Conservation (phyloP, 1,140 invertebrate species). For the Drosophila sechellia region DNA sequence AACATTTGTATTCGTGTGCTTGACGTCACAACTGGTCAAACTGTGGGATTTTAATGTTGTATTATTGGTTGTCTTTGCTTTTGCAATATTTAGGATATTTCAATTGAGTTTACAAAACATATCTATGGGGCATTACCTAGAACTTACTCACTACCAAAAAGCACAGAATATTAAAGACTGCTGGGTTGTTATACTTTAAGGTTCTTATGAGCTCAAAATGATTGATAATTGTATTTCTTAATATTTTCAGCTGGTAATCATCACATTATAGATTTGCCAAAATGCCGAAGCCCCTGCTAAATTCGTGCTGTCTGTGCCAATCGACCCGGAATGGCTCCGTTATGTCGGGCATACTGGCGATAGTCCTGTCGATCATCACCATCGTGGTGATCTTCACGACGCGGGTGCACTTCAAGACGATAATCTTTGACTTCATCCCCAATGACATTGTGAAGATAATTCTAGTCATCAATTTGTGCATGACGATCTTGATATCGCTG, state of each 20-base stretch:
- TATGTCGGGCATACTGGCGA: slow-evolving; percentile 88
- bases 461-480: slow-evolving; percentile 91
- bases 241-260: slow-evolving; percentile 23
- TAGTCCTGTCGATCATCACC: slow-evolving; percentile 86
- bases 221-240: too few relatives aligned
- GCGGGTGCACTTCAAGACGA: slow-evolving; percentile 88
- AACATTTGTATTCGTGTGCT: slow-evolving; percentile 46
- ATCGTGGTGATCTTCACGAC: slow-evolving; percentile 85
- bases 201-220: neutral
- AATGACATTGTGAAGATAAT: slow-evolving; percentile 89
- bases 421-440: slow-evolving; percentile 80
- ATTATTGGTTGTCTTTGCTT: slow-evolving; percentile 16
- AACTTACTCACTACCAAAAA: too few relatives aligned
- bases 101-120: neutral
- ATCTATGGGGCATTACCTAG: too few relatives aligned
- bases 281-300: slow-evolving; percentile 77
- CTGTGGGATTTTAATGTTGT: slow-evolving; percentile 16
- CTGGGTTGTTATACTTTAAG: neutral
- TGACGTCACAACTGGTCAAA: slow-evolving; percentile 55
- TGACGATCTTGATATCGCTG: slow-evolving; percentile 91
- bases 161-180: too few relatives aligned
- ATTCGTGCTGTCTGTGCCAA: slow-evolving; percentile 88
- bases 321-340: slow-evolving; percentile 89
- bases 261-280: slow-evolving; percentile 1
- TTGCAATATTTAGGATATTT: slow-evolving; percentile 23